Evolutionary conservation across 2,797 vertebrate species (phyloP), one percentile per base, ranked within the genome.

Genomic region (Salmo trutta): DNA sequence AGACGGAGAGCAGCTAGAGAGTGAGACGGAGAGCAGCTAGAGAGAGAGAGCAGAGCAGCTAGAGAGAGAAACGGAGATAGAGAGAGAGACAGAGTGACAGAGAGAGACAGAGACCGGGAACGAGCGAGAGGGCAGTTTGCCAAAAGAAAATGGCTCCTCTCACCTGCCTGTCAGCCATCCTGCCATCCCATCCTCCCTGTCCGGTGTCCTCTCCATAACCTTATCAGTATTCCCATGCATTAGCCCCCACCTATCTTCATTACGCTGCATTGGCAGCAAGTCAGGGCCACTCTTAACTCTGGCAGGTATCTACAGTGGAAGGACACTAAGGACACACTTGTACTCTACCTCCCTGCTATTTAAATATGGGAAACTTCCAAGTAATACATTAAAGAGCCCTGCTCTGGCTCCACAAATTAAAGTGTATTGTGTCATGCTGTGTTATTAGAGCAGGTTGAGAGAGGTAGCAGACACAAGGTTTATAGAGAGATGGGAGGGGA

Each of bases 281-380:
- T 86, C 86, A 86, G 84, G 69, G 76, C 75, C 80, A 59, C 79
- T 79, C 80, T 82, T 47, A 24, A 75, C 78, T 78, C 75, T 82
- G 84, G 81, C 83, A 81, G 41, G 21, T 21, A 62, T 62, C n/a
- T 62, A 1, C n/a, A 68, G 78, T 81, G 79, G 82, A 79, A 51
- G 71, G 77, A 74, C 41, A 51, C 47, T 79, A 85, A 86, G 86
- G 86, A 85, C 88, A 82, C 81, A 82, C 70, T 47, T 81, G 83
- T 77, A 84, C 81, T 47, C 41, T 47, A 47, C 41, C 41, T 67
- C 66, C 66, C 24, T 67, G 79, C 84, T 83, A 86, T 89, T 84
- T 86, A 81, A 82, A 85, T 86, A 86, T 86, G 82, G 78, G 76
- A 81, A 79, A 77, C 67, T 65, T 47, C 69, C 29, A 53, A 52